phyloP scores from a whole-genome alignment of 2,113 vertebrate genomes.

The Triplophysa siluroides region DNA sequence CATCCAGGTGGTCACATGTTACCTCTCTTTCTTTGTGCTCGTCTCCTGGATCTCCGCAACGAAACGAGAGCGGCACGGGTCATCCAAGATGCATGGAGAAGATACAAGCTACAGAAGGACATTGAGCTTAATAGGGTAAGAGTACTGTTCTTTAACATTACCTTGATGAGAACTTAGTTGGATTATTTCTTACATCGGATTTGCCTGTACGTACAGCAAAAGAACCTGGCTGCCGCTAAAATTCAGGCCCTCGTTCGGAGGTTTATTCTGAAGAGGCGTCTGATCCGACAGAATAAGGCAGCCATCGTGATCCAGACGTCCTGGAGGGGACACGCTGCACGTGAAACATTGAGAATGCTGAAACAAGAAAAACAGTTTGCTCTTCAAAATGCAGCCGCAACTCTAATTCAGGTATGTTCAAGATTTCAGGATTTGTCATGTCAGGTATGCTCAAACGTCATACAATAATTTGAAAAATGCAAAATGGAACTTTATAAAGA shows the following conservation, averaged over 20 bases:
- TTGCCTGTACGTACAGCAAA: constrained; percentile 68
- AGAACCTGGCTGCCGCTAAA: constrained; percentile 76
- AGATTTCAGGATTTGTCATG: background rate
- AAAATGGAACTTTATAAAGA: too few relatives aligned
- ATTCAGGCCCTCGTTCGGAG: constrained; percentile 72
- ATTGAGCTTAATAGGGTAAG: constrained; percentile 77
- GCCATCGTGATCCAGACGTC: constrained; percentile 77
- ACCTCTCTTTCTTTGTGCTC: constrained; percentile 90
- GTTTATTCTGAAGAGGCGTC: constrained; percentile 70
- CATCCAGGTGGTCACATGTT: constrained; percentile 87
- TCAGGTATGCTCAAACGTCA: too few relatives aligned
- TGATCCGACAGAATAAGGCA: constrained; percentile 66
- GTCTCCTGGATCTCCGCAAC: constrained; percentile 87
- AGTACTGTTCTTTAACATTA: background rate
- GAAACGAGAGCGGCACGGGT: constrained; percentile 88
- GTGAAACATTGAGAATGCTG: constrained; percentile 63
- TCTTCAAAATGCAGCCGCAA: constrained; percentile 71
- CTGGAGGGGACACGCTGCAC: constrained; percentile 77
- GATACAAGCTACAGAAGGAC: constrained; percentile 76
- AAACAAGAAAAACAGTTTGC: constrained; percentile 68
- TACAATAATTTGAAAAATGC: too few relatives aligned
- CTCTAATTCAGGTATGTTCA: constrained; percentile 82
- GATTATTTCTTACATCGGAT: background rate
- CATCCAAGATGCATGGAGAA: constrained; percentile 89
- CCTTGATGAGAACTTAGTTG: background rate